phyloP scores from a whole-genome alignment of 37 sponge, comb jelly and placozoan genomes.

The Aplysina aerophoba region DNA sequence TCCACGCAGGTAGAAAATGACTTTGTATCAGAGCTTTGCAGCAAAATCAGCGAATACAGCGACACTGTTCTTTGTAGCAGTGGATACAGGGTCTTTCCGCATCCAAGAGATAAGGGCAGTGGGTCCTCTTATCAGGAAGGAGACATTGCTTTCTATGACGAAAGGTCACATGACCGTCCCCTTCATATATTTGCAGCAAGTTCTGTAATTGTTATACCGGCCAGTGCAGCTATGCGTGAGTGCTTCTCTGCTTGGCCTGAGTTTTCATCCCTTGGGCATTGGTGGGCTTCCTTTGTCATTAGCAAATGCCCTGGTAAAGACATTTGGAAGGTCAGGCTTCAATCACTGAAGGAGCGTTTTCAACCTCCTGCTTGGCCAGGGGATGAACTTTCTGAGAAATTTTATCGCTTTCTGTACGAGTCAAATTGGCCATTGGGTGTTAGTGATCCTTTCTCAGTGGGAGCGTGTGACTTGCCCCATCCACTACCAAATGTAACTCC shows the following conservation, averaged over 20 bases:
- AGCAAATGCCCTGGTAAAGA: neutral
- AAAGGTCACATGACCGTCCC: neutral
- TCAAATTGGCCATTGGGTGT: conserved; percentile 38
- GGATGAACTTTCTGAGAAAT: neutral
- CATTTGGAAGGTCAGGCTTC: neutral
- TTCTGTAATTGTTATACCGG: neutral
- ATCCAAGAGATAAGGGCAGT: neutral
- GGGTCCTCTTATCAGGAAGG: neutral
- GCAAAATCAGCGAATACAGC: neutral
- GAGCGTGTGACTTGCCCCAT: neutral
- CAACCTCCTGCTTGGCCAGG: neutral
- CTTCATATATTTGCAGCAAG: neutral
- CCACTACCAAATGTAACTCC: neutral
- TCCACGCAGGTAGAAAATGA: neutral
- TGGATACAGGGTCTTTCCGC: neutral
- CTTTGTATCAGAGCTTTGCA: neutral
- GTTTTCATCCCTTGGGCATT: neutral
- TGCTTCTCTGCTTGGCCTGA: too few species aligned
- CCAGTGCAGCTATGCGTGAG: neutral
- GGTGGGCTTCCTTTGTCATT: neutral
- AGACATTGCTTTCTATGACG: neutral
- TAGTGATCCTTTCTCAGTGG: neutral
- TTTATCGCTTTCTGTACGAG: conserved; percentile 20
- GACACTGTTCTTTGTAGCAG: neutral
- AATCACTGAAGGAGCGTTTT: neutral